Base-by-base conservation (phyloP, 2,113 vertebrate genomes). In the Noturus placidus region DNA sequence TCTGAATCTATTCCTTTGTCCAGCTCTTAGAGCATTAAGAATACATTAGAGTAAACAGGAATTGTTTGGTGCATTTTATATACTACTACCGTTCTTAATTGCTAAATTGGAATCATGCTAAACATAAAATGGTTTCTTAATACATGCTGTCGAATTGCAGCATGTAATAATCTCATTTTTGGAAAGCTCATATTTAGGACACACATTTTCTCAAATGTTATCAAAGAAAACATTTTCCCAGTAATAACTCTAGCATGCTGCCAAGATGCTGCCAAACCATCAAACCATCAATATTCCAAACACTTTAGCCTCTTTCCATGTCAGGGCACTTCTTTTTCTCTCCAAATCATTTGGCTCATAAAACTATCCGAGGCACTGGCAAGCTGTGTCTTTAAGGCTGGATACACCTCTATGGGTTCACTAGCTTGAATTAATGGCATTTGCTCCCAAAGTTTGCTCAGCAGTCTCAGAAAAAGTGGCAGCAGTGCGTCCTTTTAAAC, bases 341-440 rank as follows among this genome's bases (percentile, higher is more conserved):
- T 87, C 83, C 27, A 19, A 87, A 89, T 79, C 59, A 87, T 83
- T 88, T 87, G 87, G 63, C 85, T 82, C 80, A 89, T 89, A 91
- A 89, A 91, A 90, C 88, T 83, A 72, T 82, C 56, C 3, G 67
- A 86, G 89, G 76, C 87, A 87, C 79, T 82, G 88, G 88, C 89
- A 90, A 87, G 89, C 86, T 87, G 82, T 88, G 87, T 85, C 88
- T 91, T 91, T 90, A 91, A 88, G 91, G 89, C 63, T 91, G 91
- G 91, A 89, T 91, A 90, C 87, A 90, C 89, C 87, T 91, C 91
- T 91, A 88, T 89, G 87, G 88, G 91, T 90, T 91, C 91, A 91
- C 87, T 90, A 90, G 91, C 89, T 90, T 89, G 91, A 84, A 91
- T 91, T 91, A 90, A 91, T 91, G 80, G 89, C 89, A 89, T 91